Evolutionary conservation across 2,113 vertebrate species (phyloP), one percentile per base, ranked within the genome.

Genomic region (Hepsetus odoe): DNA sequence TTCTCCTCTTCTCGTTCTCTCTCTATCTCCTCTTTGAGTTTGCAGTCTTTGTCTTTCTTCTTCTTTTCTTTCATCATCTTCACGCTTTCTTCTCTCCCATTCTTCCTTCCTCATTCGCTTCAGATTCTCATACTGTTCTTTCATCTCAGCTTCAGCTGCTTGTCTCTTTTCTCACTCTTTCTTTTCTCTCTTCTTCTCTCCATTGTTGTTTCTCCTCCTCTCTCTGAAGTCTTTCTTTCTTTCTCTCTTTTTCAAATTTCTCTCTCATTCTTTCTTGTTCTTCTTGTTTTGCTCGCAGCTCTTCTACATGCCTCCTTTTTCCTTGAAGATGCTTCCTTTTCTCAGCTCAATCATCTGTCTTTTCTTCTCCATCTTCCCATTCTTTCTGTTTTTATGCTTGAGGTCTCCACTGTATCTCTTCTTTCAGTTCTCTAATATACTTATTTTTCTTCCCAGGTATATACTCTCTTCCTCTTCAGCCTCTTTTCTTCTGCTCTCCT

Each of bases 391-490:
- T n/a, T 16, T 44, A 9, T 2, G 12, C 26, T 67, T 44, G 6
- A 24, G 42, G 40, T 4, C 18, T 24, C 28, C 42, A 11, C 14
- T 55, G 22, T 1, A 30, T 40, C 53, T 58, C 13, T 67, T n/a
- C 51, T 56, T 66, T 11, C 5, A 32, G 3, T 1, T 53, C 1
- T 72, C 9, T 9, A 49, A 44, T 3, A 55, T 12, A 2, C 59
- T 44, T 42, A 24, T 4, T 70, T 72, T 65, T 55, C 46, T 65
- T 32, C 5, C 51, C 68, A 58, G 70, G 20, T 22, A 51, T 40
- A 44, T 14, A 66, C 2, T 65, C 26, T 79, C 77, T 55, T 32
- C n/a, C 24, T 72, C 59, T 38, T 64, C 58, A 33, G n/a, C 13
- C 12, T n/a, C 2, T 28, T 11, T 73, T 13, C 8, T 56, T 1